Evolutionary conservation across 2,888 invertebrate species (phyloP).

Genomic region (Zaprionus lineosus): DNA sequence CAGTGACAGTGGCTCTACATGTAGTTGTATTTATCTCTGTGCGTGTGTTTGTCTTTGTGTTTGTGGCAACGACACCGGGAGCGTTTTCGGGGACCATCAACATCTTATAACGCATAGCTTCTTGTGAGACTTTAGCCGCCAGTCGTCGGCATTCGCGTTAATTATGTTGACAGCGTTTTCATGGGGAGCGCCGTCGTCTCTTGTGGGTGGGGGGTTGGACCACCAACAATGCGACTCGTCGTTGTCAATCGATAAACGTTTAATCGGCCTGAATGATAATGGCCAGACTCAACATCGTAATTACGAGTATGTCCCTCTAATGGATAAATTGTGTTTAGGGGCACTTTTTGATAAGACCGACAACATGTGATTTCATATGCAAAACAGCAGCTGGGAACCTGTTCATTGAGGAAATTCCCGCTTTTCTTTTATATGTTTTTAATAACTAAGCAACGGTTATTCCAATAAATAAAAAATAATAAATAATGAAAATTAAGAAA

Average conservation of each 20-base stretch:
- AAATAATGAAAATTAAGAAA: not conserved
- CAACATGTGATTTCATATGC: slow-evolving; percentile 55
- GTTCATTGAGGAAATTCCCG: not conserved
- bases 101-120: slow-evolving; percentile 53
- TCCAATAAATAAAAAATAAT: not conserved
- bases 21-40: too few relatives aligned
- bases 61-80: too few relatives aligned
- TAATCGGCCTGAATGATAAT: slow-evolving; percentile 69
- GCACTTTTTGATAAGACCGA: slow-evolving; percentile 52
- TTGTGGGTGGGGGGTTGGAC: slow-evolving; percentile 26
- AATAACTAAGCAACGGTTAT: not conserved
- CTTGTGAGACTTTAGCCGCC: slow-evolving; percentile 69
- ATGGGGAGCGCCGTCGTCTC: slow-evolving; percentile 17
- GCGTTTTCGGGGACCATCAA: slow-evolving; percentile 23
- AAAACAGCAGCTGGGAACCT: slow-evolving; percentile 42
- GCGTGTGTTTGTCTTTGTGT: too few relatives aligned
- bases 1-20: too few relatives aligned
- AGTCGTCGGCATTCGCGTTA: slow-evolving; percentile 63
- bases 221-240: slow-evolving; percentile 55
- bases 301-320: slow-evolving; percentile 56
- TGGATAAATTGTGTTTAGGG: slow-evolving; percentile 71
- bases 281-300: slow-evolving; percentile 34
- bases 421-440: not conserved
- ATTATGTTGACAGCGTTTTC: slow-evolving; percentile 73
- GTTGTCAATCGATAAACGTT: slow-evolving; percentile 68